Percentiles rank a stretch among this genome's conserved stretches.
Evolutionary conservation across 2,113 vertebrate genomes (phyloP).

Genomic region (Cheirogaleus medius): DNA sequence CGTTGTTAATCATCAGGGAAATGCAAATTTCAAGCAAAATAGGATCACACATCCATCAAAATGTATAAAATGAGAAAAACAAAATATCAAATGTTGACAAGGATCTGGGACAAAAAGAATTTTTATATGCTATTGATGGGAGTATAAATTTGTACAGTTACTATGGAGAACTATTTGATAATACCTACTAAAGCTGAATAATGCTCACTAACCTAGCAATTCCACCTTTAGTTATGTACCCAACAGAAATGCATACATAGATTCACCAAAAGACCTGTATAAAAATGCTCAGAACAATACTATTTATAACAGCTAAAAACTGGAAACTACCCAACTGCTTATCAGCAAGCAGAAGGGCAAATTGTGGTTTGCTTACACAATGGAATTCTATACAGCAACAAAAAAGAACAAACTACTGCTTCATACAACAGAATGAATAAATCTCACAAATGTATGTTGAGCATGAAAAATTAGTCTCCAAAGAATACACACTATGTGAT

Average conservation of each 20-base stretch:
- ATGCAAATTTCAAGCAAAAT: constrained; percentile 21
- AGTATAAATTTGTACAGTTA: neutral
- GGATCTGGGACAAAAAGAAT: neutral
- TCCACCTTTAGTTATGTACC: neutral
- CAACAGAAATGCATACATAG: neutral
- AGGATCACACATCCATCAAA: neutral
- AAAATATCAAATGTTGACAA: neutral
- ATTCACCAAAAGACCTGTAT: neutral
- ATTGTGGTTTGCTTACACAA: neutral
- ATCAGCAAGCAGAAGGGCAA: neutral
- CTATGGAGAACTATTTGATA: neutral
- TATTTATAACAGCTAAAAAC: neutral
- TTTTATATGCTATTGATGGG: neutral
- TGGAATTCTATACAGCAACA: neutral
- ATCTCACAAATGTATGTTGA: neutral
- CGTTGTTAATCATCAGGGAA: neutral
- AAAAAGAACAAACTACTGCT: neutral
- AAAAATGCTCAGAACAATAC: neutral
- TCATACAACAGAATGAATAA: neutral
- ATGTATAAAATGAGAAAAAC: constrained; percentile 31
- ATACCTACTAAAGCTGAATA: neutral
- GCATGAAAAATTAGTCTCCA: neutral
- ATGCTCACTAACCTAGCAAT: neutral
- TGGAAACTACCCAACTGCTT: neutral
- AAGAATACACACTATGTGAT: neutral